Percentiles rank a stretch among this genome's conserved stretches.
phyloP scores from a whole-genome alignment of 2,113 vertebrate genomes.

The Rhinolophus ferrumequinum region DNA sequence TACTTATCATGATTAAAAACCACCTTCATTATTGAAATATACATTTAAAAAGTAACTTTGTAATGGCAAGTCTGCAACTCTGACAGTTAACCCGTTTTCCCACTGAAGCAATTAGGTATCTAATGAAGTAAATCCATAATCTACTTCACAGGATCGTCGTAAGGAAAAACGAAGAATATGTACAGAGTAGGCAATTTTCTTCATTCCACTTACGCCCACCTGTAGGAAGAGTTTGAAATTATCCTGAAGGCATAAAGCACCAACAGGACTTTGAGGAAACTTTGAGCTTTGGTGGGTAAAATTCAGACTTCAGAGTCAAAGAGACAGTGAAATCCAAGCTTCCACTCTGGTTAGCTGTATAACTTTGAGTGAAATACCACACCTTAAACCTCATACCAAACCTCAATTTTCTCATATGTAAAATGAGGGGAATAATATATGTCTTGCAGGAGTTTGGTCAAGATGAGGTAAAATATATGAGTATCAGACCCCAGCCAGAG shows the following conservation, averaged over 20 bases:
- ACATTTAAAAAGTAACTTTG: neutral
- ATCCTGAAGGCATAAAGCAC: neutral
- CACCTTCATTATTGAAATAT: neutral
- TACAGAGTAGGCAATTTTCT: neutral
- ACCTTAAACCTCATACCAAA: neutral
- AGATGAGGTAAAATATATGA: neutral
- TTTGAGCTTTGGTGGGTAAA: neutral
- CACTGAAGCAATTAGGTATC: slow-evolving; percentile 5
- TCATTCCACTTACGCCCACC: neutral
- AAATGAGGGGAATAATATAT: neutral
- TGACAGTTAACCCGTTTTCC: neutral
- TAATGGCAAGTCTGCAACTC: neutral
- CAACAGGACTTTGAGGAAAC: neutral
- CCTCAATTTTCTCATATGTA: neutral
- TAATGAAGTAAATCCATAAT: neutral
- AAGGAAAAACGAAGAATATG: neutral
- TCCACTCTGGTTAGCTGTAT: neutral
- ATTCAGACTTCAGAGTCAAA: neutral
- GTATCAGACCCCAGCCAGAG: neutral
- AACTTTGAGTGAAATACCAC: neutral
- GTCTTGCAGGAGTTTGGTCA: neutral
- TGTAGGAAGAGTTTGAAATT: neutral
- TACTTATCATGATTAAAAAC: neutral
- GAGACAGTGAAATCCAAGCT: neutral
- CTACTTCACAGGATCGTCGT: neutral